phyloP scores from a whole-genome alignment of 2,113 vertebrate genomes.

The Neogale vison region DNA sequence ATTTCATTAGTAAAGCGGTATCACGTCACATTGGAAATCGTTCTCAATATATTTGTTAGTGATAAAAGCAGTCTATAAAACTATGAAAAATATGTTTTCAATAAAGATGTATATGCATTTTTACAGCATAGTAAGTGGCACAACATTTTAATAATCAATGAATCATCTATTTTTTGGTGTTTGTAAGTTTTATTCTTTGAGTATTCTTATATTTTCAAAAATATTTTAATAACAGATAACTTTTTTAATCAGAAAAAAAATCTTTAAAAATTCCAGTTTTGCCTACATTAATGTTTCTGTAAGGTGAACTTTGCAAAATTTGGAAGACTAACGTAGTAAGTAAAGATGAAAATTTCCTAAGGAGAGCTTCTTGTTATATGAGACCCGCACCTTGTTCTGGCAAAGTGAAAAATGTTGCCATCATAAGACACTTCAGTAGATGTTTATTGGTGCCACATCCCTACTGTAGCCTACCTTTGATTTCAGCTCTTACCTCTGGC shows the following conservation, averaged over 20 bases:
- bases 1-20: not conserved
- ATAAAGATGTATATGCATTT: not conserved
- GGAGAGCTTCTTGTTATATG: not conserved
- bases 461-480: not conserved
- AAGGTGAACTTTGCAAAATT: not conserved
- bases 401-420: not conserved
- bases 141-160: not conserved
- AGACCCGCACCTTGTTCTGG: not conserved
- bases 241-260: slow-evolving; percentile 16
- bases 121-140: not conserved
- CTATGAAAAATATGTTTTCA: not conserved
- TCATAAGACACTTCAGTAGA: not conserved
- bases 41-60: not conserved
- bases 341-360: not conserved
- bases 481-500: not conserved
- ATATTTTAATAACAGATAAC: not conserved
- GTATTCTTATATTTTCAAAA: not conserved
- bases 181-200: not conserved
- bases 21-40: not conserved
- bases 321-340: not conserved
- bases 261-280: not conserved
- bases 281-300: not conserved
- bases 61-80: slow-evolving; percentile 12
- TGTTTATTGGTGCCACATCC: not conserved
- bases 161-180: not conserved